Evolutionary conservation across 2,888 invertebrate species (phyloP).

Genomic region (Drosophila affinis): DNA sequence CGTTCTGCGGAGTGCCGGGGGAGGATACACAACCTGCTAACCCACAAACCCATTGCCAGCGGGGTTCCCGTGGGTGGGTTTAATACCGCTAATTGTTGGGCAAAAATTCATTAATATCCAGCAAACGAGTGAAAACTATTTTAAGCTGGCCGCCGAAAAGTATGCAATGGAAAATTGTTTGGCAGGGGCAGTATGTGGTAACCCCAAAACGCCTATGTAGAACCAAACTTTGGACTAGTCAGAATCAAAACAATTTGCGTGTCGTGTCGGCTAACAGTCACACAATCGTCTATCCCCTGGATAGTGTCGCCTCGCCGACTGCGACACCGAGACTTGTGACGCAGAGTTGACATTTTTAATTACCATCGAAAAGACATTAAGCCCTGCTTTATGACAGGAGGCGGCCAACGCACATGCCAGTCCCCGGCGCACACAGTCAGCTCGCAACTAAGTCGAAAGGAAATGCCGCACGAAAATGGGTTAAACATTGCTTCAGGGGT

Average conservation of each 20-base stretch:
- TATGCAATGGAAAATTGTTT: conserved; percentile 40
- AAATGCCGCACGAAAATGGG: conserved; percentile 61
- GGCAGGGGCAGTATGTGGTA: conserved; percentile 1
- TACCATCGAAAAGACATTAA: conserved; percentile 59
- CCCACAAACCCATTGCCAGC: conserved; percentile 58
- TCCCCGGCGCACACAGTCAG: not conserved
- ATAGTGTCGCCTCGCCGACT: not conserved
- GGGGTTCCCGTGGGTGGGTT: conserved; percentile 19
- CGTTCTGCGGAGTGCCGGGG: conserved; percentile 14
- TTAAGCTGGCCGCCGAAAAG: conserved; percentile 24
- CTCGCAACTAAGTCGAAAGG: conserved; percentile 30
- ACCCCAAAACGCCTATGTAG: conserved; percentile 3
- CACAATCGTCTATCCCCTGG: not conserved
- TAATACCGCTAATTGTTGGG: conserved; percentile 42
- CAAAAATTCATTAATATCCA: conserved; percentile 35
- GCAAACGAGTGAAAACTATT: conserved; percentile 18
- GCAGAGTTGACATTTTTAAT: conserved; percentile 48
- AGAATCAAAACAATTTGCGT: conserved; percentile 3
- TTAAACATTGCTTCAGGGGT: conserved; percentile 61
- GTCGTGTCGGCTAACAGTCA: conserved; percentile 10
- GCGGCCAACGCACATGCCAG: conserved; percentile 23
- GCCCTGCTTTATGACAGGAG: conserved; percentile 33
- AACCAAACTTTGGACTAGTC: not conserved
- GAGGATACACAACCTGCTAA: conserved; percentile 45
- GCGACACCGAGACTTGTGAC: not conserved